These are phyloP conservation scores for Hippoglossus stenolepis DNA, from an alignment of 2,113 vertebrate species.

Conservation along the genomic window DNA sequence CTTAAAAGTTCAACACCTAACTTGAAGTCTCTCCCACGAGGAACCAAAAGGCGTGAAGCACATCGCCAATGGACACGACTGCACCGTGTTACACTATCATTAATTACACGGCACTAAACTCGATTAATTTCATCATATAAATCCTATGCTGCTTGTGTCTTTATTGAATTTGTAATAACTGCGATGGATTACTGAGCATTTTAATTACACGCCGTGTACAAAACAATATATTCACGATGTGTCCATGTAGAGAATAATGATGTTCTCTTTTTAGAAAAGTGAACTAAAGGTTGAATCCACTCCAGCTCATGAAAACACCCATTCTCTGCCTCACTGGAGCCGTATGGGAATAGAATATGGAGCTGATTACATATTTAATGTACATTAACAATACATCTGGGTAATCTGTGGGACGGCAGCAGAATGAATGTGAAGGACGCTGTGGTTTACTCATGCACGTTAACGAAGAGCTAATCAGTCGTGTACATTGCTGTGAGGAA, in stretches of 20 bases:
- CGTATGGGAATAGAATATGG: slow-evolving; percentile 9
- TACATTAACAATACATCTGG: slow-evolving; percentile 50
- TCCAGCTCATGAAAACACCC: neutral
- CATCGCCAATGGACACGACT: no score
- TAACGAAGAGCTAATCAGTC: slow-evolving; percentile 41
- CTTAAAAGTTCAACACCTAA: no score
- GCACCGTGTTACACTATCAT: no score
- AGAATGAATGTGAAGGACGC: neutral
- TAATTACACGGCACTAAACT: no score
- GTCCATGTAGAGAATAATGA: no score
- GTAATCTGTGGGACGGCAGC: slow-evolving; percentile 15
- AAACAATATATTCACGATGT: neutral
- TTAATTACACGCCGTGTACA: neutral
- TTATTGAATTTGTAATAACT: no score
- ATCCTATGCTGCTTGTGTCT: no score
- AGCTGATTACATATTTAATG: slow-evolving; percentile 46
- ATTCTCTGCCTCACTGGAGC: slow-evolving; percentile 2
- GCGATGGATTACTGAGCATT: no score
- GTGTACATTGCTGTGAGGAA: neutral
- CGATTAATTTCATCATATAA: no score
- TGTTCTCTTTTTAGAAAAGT: neutral
- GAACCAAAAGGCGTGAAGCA: no score
- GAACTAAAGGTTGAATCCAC: neutral
- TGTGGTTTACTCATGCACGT: slow-evolving; percentile 40
- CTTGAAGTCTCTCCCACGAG: no score